A percentile compares a stretch with the other conserved stretches of the same genome.
These are phyloP conservation scores for Hypolimnas misippus DNA, from an alignment of 2,888 invertebrate genomes.

Conservation along the genomic window DNA sequence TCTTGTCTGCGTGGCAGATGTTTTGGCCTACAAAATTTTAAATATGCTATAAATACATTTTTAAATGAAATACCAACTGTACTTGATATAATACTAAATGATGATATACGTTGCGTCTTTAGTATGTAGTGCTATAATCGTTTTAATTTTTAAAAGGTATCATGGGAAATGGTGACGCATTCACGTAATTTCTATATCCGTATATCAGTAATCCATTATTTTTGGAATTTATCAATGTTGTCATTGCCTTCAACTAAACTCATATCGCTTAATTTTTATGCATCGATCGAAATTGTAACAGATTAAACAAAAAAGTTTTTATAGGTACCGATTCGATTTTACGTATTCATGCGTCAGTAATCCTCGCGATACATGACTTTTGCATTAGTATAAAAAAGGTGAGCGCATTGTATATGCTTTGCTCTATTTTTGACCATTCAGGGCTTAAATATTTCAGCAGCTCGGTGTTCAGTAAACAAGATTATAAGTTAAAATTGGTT, in stretches of 20 bases:
- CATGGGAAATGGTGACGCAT: not conserved
- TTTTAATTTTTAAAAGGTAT: not conserved
- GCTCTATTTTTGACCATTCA: not conserved
- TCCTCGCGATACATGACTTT: not conserved
- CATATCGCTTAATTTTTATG: not conserved
- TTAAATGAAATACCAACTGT: not conserved
- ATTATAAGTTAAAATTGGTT: conserved; percentile 34
- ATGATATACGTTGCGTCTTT: not conserved
- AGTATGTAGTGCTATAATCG: not conserved
- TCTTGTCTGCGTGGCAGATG: conserved; percentile 14
- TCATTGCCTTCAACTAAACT: not conserved
- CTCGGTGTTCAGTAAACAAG: conserved; percentile 19
- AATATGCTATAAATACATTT: not conserved
- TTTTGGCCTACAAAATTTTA: not conserved
- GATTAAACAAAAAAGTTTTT: not conserved
- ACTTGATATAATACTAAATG: not conserved
- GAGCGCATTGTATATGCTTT: not conserved
- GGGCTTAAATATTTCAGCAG: conserved; percentile 8
- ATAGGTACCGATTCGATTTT: not conserved
- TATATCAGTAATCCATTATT: not conserved
- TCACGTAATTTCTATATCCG: not conserved
- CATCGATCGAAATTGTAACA: not conserved
- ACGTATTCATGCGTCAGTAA: not conserved
- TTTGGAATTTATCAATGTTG: not conserved
- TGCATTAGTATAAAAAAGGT: not conserved